Evolutionary conservation across 2,888 invertebrate species (phyloP), one percentile per base, ranked within the genome.

Genomic region (Leptopterna dolabrata): DNA sequence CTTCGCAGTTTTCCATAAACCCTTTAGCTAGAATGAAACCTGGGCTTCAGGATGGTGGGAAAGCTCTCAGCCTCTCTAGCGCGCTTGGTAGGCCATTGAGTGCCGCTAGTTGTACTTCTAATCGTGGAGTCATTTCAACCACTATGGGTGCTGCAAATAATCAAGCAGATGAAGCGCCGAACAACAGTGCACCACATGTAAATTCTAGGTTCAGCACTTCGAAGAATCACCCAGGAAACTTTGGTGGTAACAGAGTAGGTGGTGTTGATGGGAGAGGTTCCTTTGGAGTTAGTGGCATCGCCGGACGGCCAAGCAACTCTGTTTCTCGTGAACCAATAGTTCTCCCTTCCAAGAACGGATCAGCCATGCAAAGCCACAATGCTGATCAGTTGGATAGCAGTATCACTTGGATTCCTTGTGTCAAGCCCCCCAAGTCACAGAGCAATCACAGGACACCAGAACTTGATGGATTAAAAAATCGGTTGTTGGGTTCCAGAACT

Each of bases 1-100:
- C 78, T 16, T 78, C 78, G 19, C 78, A 78, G 27, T 78, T 78
- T 78, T 36, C 76, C 14, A 14, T 76, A 41, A 76, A 41, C 16
- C 30, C 71, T 14, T 27, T 27, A 4, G 1, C 27, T 76, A 36
- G 51, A 51, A n/a, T 51, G 51, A 19, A 63, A 63, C 19, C 78
- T 1, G 78, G 41, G 73, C 16, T 73, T 19, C 36, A 16, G 27
- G 41, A 78, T 27, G 24, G 27, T 78, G 43, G 16, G 2, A 78
- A 45, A 45, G 45, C 27, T 14, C 24, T 78, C 4, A 78, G 78
- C 43, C 45, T 78, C 9, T 14, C 41, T 9, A 45, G 19, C 43
- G n/a, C 41, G 4, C 4, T 16, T 43, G 27, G 14, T 11, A 43
- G 45, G 27, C 43, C 45, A 16, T 41, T 45, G 24, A 78, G 78